phyloP scores from a whole-genome alignment of 2,797 vertebrate species.

The Aphelocoma californica region DNA sequence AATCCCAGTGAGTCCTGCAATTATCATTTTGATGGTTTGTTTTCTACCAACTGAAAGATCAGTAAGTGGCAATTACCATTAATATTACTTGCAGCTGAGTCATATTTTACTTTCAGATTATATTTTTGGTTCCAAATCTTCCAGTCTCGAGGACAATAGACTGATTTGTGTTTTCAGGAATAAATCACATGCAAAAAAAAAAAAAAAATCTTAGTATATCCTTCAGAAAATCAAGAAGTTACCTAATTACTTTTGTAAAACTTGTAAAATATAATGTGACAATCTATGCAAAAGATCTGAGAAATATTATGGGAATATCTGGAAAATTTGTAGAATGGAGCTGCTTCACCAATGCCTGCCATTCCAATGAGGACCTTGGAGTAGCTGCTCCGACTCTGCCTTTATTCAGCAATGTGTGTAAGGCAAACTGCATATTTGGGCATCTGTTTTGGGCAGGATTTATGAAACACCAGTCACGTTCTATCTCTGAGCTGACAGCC shows the following conservation, averaged over 20 bases:
- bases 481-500: neutral
- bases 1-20: slow-evolving; percentile 37
- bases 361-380: too few species aligned
- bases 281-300: neutral
- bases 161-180: neutral
- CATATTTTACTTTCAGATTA: neutral
- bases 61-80: slow-evolving; percentile 32
- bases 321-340: neutral
- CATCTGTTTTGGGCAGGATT: neutral
- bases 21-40: slow-evolving; percentile 47
- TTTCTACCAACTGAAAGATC: slow-evolving; percentile 27
- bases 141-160: neutral
- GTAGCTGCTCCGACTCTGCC: neutral
- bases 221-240: neutral
- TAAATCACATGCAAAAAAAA: neutral
- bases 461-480: neutral
- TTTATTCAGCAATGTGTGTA: neutral
- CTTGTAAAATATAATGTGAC: neutral
- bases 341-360: neutral
- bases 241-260: neutral
- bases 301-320: neutral
- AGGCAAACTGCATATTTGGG: neutral
- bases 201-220: neutral
- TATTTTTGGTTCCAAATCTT: slow-evolving; percentile 18
- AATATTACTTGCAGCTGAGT: slow-evolving; percentile 16